Base-by-base conservation (phyloP, 2,888 invertebrate species). In the Stenichneumon culpator region DNA sequence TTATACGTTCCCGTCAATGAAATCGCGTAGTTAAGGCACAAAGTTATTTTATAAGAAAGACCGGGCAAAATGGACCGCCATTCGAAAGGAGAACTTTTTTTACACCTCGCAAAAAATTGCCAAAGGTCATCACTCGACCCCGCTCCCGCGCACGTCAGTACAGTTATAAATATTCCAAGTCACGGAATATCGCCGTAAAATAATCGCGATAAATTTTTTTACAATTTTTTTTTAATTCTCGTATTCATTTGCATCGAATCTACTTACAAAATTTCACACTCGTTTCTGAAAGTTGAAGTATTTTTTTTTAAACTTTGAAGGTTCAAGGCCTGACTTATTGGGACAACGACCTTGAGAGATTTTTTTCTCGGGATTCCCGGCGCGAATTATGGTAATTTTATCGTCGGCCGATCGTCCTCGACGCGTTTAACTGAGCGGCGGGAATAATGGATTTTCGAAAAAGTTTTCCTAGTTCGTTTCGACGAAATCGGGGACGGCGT, bases 331-430 rank as follows among this genome's bases (percentile, higher is more conserved):
- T 4, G 25, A 57, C 9, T 57, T 25, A 57, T 65, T 50, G 7
- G 9, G 32, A 32, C 63, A 28, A 63, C 14, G 63, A n/a, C 28
- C 32, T 63, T 63, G 28, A 32, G 14, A 60, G 11, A 63, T 25
- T 32, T 32, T 57, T 25, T 32, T 63, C 14, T 65, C 16, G 6
- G 52, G 19, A 3, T 28, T 28, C 28, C 50, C 25, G 7, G 2
- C 14, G 63, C 47, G 14, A 32, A 67, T 77, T 77, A 82, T 77
- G 11, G 60, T 68, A 68, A 60, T 73, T 50, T 32, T 75, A 19
- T 75, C 74, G 19, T 28, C 39, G 22, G 4, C 5, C 3, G 63
- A 39, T 65, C 57, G 57, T 25, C 14, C 57, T 14, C 57, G 57
- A 4, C 5, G 11, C 25, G 54, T 39, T 16, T 4, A 16, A 47